Base-by-base conservation (phyloP, 2,113 vertebrate species). In the Archocentrus centrarchus region DNA sequence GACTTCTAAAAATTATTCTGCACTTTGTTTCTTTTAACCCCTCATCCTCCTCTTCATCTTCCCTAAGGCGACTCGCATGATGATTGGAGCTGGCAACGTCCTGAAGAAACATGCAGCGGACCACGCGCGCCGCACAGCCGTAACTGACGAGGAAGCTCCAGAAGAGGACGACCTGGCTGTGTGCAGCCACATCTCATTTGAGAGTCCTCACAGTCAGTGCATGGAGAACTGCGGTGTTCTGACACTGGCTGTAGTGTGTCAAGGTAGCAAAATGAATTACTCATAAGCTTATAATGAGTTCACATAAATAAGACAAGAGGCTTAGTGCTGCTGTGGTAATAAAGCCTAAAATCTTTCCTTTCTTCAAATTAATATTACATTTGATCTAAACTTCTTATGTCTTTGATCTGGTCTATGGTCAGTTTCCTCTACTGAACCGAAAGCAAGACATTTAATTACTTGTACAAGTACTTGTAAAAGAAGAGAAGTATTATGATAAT, bases 71-170 rank as follows among this genome's bases (percentile, higher is more conserved):
- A 99, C 98, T 0, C 96, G 98, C 0, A 94, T 99, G 92, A 98
- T 99, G 98, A 99, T 97, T 0, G 98, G 98, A 2, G 98, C 98
- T 0, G 98, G 98, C 20, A 99, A 99, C 79, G 96, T 99, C 80
- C 94, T 99, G 18, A 97, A 97, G 89, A 96, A 96, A 1, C 98
- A 99, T 22, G 97, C 95, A 0, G 97, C 96, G 0, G 98, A 99
- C 75, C 92, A 96, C 4, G 95, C 97, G 3, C 97, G 96, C 80
- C 93, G 94, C 30, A 86, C 77, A 1, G 93, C 86, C 0, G 75
- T 94, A 0, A 30, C 59, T 0, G 91, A 95, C 0, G 96, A 96
- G 27, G 93, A 94, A 0, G 95, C 95, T 0, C 93, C 84, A 0
- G 93, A 94, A 0, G 97, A 96, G 0, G 91, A 93, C 0, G 96